Conservation (phyloP, 2,113 vertebrate genomes). For the Piaya cayana region DNA sequence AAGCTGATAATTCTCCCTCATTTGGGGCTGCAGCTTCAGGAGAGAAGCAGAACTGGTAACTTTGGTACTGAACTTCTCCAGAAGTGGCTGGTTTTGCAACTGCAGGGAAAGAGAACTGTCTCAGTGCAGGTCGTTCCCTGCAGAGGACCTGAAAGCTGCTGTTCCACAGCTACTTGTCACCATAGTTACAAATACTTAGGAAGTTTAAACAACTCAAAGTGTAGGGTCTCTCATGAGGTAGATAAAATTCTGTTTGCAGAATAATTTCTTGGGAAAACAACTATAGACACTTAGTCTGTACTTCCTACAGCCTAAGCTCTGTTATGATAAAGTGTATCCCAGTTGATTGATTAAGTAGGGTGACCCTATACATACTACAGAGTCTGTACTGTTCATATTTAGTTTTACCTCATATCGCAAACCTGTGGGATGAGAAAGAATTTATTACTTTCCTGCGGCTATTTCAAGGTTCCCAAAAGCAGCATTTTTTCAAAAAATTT, state of each 20-base stretch:
- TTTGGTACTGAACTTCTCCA: not conserved
- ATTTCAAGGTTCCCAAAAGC: not conserved
- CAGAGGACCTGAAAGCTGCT: constrained; percentile 1
- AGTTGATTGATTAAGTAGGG: not conserved
- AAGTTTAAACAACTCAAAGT: not conserved
- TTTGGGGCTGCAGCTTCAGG: not conserved
- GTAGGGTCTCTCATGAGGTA: not conserved
- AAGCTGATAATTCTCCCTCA: not conserved
- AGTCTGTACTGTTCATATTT: not conserved
- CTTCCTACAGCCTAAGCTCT: not conserved
- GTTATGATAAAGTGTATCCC: not conserved
- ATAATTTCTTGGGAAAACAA: not conserved
- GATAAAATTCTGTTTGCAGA: not conserved
- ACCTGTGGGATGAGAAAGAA: not conserved
- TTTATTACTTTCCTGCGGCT: not conserved
- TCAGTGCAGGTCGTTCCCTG: not conserved
- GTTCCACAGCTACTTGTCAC: not conserved
- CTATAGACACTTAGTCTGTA: not conserved
- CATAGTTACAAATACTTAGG: not conserved
- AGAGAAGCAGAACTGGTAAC: constrained; percentile 42
- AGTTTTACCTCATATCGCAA: not conserved
- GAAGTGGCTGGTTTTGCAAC: not conserved
- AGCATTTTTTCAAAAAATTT: not conserved
- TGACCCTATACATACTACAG: not conserved
- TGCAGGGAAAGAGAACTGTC: constrained; percentile 27